Evolutionary conservation across 2,888 invertebrate species (phyloP).

Genomic region (Cacoxenus indagator): DNA sequence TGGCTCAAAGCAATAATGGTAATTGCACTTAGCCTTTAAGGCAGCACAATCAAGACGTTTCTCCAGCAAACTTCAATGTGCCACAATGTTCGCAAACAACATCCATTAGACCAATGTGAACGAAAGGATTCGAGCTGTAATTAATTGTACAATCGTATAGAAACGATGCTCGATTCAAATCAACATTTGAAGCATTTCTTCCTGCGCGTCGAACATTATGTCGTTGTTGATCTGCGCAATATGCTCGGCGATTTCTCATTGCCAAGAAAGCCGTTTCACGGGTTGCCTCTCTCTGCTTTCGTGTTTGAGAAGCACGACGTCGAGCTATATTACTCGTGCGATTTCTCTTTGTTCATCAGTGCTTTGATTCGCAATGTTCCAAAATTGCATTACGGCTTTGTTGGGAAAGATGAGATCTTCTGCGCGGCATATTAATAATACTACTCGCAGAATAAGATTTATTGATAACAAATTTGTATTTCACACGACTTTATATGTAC

Average conservation of each 20-base stretch:
- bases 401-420: slow-evolving; percentile 15
- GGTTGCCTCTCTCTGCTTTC: slow-evolving; percentile 4
- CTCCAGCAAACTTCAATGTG: slow-evolving; percentile 26
- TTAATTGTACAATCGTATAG: slow-evolving; percentile 27
- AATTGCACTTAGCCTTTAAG: background rate
- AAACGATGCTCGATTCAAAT: slow-evolving; percentile 31
- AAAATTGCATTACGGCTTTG: slow-evolving; percentile 24
- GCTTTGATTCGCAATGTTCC: slow-evolving; percentile 7
- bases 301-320: slow-evolving; percentile 18
- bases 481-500: too few relatives aligned
- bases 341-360: slow-evolving; percentile 1
- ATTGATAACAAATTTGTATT: too few relatives aligned
- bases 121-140: slow-evolving; percentile 31
- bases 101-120: slow-evolving; percentile 21
- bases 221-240: slow-evolving; percentile 3
- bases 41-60: background rate
- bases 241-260: slow-evolving; percentile 15
- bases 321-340: slow-evolving; percentile 9
- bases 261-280: slow-evolving; percentile 4
- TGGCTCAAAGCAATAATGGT: background rate
- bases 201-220: slow-evolving; percentile 22
- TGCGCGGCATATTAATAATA: slow-evolving; percentile 11
- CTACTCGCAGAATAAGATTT: too few relatives aligned
- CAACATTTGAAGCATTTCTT: slow-evolving; percentile 33
- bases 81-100: slow-evolving; percentile 11